Conservation (phyloP, 2,113 vertebrate genomes). For the Asarcornis scutulata region DNA sequence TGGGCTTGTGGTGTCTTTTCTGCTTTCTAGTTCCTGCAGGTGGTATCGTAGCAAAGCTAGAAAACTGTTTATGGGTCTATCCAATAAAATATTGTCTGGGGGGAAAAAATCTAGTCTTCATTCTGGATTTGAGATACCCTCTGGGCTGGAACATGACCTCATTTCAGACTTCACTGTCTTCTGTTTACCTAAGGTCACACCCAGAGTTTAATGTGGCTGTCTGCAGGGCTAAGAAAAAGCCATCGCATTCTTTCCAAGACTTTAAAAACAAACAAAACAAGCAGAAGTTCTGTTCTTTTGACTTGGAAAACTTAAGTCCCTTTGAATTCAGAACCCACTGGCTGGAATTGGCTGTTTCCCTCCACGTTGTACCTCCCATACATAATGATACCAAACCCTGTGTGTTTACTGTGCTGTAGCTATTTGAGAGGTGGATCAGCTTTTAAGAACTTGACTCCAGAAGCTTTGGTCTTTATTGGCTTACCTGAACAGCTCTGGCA, state of each 20-base stretch:
- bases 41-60: neutral
- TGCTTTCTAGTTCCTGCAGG: neutral
- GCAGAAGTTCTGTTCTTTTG: constrained; percentile 35
- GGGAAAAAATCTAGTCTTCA: neutral
- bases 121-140: neutral
- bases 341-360: constrained; percentile 30
- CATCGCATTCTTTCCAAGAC: constrained; percentile 7
- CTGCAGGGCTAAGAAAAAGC: constrained; percentile 32
- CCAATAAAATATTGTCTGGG: neutral
- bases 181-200: constrained; percentile 25
- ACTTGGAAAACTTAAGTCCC: neutral
- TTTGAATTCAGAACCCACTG: constrained; percentile 42
- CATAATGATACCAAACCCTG: constrained; percentile 14
- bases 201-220: constrained; percentile 25
- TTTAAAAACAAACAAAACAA: constrained; percentile 38
- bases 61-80: neutral
- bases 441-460: constrained; percentile 29
- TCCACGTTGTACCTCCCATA: constrained; percentile 16
- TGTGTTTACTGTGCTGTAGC: constrained; percentile 39
- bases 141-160: neutral
- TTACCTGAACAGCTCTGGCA: constrained; percentile 43
- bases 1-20: neutral
- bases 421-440: neutral
- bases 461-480: constrained; percentile 41
- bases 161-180: neutral